Percentiles rank a stretch among this genome's conserved stretches.
Evolutionary conservation across 2,113 vertebrate genomes (phyloP).

Genomic region (Mustelus asterias): DNA sequence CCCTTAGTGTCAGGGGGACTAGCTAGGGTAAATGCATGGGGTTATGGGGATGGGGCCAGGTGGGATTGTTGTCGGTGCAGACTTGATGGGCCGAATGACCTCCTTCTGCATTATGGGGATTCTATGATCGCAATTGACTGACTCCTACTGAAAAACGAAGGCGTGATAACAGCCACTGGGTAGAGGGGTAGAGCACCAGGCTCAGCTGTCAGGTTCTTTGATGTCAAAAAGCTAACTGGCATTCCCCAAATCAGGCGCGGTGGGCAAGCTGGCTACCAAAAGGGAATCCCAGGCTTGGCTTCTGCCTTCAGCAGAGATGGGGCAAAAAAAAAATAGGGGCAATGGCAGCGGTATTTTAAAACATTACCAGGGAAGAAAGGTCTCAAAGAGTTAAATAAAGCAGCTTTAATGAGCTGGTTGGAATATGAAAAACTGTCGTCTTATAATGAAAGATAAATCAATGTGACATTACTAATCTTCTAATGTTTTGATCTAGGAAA

Average conservation of each 20-base stretch:
- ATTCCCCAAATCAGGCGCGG: neutral
- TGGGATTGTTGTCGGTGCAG: too few species aligned
- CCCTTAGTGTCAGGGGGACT: too few species aligned
- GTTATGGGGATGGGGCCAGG: too few species aligned
- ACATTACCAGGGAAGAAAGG: neutral
- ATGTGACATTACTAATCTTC: slow-evolving; percentile 31
- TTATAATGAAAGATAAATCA: slow-evolving; percentile 22
- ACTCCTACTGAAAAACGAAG: neutral
- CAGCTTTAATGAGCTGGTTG: slow-evolving; percentile 25
- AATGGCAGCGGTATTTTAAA: neutral
- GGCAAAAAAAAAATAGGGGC: neutral
- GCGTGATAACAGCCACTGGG: neutral
- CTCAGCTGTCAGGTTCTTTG: neutral
- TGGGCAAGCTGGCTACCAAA: neutral
- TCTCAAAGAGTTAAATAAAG: slow-evolving; percentile 6
- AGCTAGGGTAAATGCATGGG: too few species aligned
- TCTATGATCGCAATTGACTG: neutral
- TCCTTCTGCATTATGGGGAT: too few species aligned
- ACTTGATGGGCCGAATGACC: too few species aligned
- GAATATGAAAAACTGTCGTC: slow-evolving; percentile 6
- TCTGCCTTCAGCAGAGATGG: neutral
- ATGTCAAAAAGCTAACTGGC: neutral
- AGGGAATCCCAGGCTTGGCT: neutral
- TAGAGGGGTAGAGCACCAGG: neutral
- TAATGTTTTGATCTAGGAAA: slow-evolving; percentile 30